A percentile compares a stretch with the other conserved stretches of the same genome.
Conservation (phyloP, 2,113 vertebrate genomes). For the Symphodus melops region DNA sequence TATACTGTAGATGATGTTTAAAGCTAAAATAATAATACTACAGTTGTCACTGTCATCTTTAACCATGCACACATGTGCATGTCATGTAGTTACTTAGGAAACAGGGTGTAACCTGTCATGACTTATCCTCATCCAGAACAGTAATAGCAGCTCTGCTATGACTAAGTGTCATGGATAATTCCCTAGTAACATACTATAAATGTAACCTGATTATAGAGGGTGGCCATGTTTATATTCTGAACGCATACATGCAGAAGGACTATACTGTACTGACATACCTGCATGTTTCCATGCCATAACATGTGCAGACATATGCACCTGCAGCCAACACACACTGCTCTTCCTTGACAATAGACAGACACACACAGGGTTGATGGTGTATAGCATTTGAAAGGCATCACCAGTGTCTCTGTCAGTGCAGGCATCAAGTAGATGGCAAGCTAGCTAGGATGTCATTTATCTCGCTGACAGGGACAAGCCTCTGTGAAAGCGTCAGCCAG, state of each 20-base stretch:
- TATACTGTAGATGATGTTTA: neutral
- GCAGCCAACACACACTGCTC: constrained; percentile 6
- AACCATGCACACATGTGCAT: neutral
- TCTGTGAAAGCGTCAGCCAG: constrained; percentile 70
- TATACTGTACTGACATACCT: constrained; percentile 8
- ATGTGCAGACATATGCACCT: constrained; percentile 17
- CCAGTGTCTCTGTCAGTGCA: constrained; percentile 64
- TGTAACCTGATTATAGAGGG: constrained; percentile 13
- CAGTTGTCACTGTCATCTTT: neutral
- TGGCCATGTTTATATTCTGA: neutral
- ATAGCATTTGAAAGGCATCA: constrained; percentile 74
- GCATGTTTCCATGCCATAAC: constrained; percentile 5
- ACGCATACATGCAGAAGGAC: constrained; percentile 2
- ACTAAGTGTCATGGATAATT: constrained; percentile 8
- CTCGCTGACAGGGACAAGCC: constrained; percentile 77
- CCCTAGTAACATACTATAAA: neutral
- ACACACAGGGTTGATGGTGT: constrained; percentile 50
- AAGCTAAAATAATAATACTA: neutral
- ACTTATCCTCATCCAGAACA: constrained; percentile 1
- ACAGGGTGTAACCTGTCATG: neutral
- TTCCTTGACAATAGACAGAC: constrained; percentile 50
- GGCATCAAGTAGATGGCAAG: constrained; percentile 69
- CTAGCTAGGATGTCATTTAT: constrained; percentile 70
- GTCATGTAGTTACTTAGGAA: neutral
- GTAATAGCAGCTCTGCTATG: neutral